Evolutionary conservation across 2,113 vertebrate genomes (phyloP), one percentile per base, ranked within the genome.

Genomic region (Psophia crepitans): DNA sequence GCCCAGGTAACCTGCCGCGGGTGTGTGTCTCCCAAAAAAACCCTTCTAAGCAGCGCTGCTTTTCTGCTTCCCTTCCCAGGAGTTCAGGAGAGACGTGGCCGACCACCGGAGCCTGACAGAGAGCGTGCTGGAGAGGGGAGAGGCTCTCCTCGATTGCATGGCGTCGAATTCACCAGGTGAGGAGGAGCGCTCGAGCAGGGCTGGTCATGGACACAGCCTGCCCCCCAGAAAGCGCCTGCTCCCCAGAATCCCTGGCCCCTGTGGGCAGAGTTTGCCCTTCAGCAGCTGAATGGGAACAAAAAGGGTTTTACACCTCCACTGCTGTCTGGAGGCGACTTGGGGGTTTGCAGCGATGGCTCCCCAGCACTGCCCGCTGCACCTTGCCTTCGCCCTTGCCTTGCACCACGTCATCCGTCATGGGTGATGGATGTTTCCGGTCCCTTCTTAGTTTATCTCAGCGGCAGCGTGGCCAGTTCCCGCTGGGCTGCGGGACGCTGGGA

Each of bases 101-200:
- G 77, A 97, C 70, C 99, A 99, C 68, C 98, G 97, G 74, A 97
- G 97, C 30, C 97, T 99, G 97, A 98, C 98, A 0, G 97, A 98
- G 89, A 97, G 97, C 0, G 98, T 99, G 46, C 94, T 99, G 86
- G 97, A 98, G 71, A 98, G 97, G 39, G 99, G 99, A 48, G 98
- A 98, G 56, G 96, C 96, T 13, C 98, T 99, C 35, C 98, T 99
- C 32, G 80, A 97, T 95, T 99, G 98, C 96, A 98, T 99, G 96
- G 84, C 98, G 28, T 97, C 96, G 0, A 98, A 96, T 18, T 99
- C 98, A 6, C 99, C 99, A 93, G 98, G 99, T 99, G 94, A 98
- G 95, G 51, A 60, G 41, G 44, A 66, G 21, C 4, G 0, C 41
- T 14, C 6, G 17, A 30, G 57, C 10, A 6, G 48, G 19, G 66